Evolutionary conservation across 2,113 vertebrate genomes (phyloP), one percentile per base, ranked within the genome.

Genomic region (Pangasianodon gigas): DNA sequence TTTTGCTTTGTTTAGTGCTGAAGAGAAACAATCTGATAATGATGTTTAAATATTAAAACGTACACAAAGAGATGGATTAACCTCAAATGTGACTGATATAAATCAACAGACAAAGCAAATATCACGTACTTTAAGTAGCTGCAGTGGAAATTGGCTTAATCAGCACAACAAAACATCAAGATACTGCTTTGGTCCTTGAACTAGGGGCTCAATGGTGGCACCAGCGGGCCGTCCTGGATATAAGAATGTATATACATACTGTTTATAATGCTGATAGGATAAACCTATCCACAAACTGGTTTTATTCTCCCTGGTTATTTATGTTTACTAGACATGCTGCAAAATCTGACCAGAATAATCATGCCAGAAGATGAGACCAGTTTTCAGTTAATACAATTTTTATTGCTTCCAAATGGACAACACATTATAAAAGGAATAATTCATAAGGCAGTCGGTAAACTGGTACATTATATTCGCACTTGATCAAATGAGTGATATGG

Each of bases 361-460:
- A 7, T 67, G n/a, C 29, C 65, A 71, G 62, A 86, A 3, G 32
- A 29, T 26, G 14, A 52, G 14, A 54, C 11, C 24, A 44, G 14
- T 60, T 77, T 41, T 84, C 6, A 89, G 32, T 86, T 16, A 82
- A 87, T 80, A 87, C 19, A 88, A 88, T 71, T 85, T 62, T 87
- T 92, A 91, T 93, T 90, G 89, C 88, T 90, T 91, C 75, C 88
- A 89, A 90, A 90, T 88, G 85, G 29, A 89, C 87, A 52, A 88
- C 88, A 88, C 81, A 60, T 88, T 92, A 92, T 85, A 92, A 93
- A 90, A 91, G 14, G 58, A 90, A 81, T 77, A 77, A 91, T 91
- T 92, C 54, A 91, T 92, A 93, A 93, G 92, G 92, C 92, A 93
- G 89, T 90, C 82, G 91, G 92, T 92, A 91, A 91, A 91, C 89